Evolutionary conservation across 1,140 invertebrate species (phyloP).

Genomic region (Gyrodactylus bullatarudis): DNA sequence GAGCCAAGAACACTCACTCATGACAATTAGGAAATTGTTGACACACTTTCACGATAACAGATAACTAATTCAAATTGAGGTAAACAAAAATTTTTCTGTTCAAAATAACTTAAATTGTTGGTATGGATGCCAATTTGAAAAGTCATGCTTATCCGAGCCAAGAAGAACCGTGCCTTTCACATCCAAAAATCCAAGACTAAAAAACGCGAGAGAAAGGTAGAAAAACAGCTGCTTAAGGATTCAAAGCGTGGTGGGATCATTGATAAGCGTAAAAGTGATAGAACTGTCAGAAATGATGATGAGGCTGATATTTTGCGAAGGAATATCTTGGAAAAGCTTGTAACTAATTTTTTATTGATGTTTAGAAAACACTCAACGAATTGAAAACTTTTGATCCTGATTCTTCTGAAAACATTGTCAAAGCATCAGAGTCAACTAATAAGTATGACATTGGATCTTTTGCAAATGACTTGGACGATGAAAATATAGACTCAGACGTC

Average conservation of each 20-base stretch:
- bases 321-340: background rate
- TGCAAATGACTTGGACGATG: background rate
- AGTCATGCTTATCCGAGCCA: background rate
- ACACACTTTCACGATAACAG: background rate
- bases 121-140: background rate
- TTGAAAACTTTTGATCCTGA: background rate
- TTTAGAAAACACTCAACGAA: background rate
- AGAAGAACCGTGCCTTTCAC: background rate
- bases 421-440: background rate
- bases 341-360: background rate
- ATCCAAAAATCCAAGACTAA: background rate
- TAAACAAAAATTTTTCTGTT: background rate
- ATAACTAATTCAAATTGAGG: background rate
- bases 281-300: background rate
- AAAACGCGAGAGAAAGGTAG: background rate
- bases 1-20: background rate
- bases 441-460: background rate
- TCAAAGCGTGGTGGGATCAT: background rate
- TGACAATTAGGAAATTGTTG: no score
- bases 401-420: background rate
- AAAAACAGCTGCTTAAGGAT: background rate
- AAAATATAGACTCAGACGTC: background rate
- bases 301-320: background rate
- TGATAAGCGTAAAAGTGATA: background rate
- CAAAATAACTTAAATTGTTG: background rate